These are phyloP conservation scores for Equus quagga DNA, from an alignment of 2,113 vertebrate genomes.

Conservation along the genomic window DNA sequence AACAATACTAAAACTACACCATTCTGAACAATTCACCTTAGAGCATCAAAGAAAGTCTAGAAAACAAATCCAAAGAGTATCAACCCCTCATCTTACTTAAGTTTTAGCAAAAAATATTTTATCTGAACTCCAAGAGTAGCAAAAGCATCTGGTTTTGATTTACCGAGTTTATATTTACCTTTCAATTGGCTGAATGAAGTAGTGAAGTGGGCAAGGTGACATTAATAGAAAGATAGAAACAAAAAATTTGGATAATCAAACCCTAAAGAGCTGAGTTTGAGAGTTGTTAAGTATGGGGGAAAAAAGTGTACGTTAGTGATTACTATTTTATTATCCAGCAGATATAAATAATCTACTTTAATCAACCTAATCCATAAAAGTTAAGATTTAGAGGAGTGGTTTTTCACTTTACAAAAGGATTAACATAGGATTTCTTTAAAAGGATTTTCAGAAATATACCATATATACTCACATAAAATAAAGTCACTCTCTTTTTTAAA, in stretches of 20 bases:
- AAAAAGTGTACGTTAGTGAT: neutral
- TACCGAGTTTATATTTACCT: neutral
- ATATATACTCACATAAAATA: neutral
- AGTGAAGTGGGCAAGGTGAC: neutral
- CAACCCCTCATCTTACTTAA: slow-evolving; percentile 42
- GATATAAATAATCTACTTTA: neutral
- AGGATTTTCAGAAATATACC: neutral
- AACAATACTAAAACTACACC: slow-evolving; percentile 33
- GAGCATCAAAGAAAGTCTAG: neutral
- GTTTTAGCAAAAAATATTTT: slow-evolving; percentile 21
- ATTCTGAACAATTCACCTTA: slow-evolving; percentile 34
- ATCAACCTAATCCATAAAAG: neutral
- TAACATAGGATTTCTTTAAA: slow-evolving; percentile 31
- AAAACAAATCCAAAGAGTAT: slow-evolving; percentile 18
- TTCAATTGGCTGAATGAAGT: neutral
- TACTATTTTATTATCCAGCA: neutral
- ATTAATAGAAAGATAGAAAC: neutral
- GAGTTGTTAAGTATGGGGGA: neutral
- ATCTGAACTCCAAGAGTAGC: neutral
- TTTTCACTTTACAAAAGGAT: slow-evolving; percentile 37
- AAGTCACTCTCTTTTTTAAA: neutral
- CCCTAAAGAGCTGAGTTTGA: neutral
- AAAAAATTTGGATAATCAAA: slow-evolving; percentile 12
- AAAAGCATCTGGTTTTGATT: neutral
- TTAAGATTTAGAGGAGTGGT: slow-evolving; percentile 24